A percentile compares a stretch with the other conserved stretches of the same genome.
These are phyloP conservation scores for Hylaeus anthracinus DNA, from an alignment of 1,140 invertebrate genomes.

Conservation along the genomic window DNA sequence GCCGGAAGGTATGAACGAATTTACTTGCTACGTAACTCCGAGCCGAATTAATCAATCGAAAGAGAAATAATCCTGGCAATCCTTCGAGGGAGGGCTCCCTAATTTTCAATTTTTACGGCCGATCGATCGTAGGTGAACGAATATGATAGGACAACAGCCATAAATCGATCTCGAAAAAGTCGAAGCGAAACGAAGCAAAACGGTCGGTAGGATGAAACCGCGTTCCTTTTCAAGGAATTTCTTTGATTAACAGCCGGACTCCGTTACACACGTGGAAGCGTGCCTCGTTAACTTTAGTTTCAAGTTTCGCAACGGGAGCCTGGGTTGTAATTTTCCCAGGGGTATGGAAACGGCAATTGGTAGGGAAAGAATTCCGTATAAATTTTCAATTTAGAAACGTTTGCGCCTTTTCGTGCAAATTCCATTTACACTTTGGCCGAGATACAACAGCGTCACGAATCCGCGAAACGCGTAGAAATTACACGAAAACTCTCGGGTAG, in stretches of 20 bases:
- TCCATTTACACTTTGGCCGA: slow-evolving; percentile 59
- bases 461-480: too few species aligned
- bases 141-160: neutral
- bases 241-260: slow-evolving; percentile 13
- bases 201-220: neutral
- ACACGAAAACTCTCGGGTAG: too few species aligned
- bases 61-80: neutral
- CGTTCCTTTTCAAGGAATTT: neutral
- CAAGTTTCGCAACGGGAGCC: slow-evolving; percentile 17
- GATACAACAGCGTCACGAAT: neutral
- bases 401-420: slow-evolving; percentile 60
- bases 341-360: slow-evolving; percentile 29
- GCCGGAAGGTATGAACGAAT: slow-evolving; percentile 34
- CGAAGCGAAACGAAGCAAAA: neutral
- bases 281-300: slow-evolving; percentile 28
- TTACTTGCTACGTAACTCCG: slow-evolving; percentile 24
- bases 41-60: slow-evolving; percentile 15
- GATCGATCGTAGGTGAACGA: neutral
- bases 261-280: neutral
- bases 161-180: neutral
- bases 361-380: slow-evolving; percentile 37
- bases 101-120: neutral
- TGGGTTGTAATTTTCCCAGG: slow-evolving; percentile 28
- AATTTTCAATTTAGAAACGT: slow-evolving; percentile 67
- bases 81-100: too few species aligned